phyloP scores from a whole-genome alignment of 2,797 vertebrate species.

The Sebastes vulpes region DNA sequence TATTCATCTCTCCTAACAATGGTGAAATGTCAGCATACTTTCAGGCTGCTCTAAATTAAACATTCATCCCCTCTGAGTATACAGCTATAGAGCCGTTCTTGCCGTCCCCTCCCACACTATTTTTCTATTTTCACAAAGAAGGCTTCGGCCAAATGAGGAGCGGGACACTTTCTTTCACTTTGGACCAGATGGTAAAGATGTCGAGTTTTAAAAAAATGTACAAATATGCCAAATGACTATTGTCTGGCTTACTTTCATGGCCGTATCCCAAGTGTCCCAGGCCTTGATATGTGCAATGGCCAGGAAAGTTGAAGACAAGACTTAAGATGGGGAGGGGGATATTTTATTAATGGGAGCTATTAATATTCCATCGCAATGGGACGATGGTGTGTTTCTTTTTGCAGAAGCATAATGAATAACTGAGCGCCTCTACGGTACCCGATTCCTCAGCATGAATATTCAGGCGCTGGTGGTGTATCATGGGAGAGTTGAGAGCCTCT shows the following conservation, averaged over 20 bases:
- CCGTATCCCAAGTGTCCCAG: constrained; percentile 44
- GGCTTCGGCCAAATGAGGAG: constrained; percentile 38
- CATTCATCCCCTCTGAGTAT: constrained; percentile 78
- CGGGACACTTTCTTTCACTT: constrained; percentile 25
- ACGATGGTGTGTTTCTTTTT: constrained; percentile 84
- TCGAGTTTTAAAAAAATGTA: constrained; percentile 8
- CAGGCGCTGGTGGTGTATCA: constrained; percentile 69
- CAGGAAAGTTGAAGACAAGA: constrained; percentile 70
- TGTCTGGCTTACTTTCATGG: constrained; percentile 37
- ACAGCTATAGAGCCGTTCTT: constrained; percentile 64
- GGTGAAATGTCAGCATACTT: constrained; percentile 85
- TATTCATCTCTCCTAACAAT: constrained; percentile 83
- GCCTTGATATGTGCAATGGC: constrained; percentile 47
- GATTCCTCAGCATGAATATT: constrained; percentile 86
- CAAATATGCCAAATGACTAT: constrained; percentile 41
- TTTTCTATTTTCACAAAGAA: constrained; percentile 53
- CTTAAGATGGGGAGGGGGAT: constrained; percentile 75
- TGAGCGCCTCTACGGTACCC: constrained; percentile 80
- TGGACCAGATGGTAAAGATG: constrained; percentile 26
- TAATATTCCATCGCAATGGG: constrained; percentile 88
- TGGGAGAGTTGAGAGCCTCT: constrained; percentile 71
- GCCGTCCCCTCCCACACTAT: constrained; percentile 44
- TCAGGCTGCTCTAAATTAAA: constrained; percentile 86
- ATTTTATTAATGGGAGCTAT: constrained; percentile 87
- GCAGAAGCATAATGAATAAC: constrained; percentile 88